Evolutionary conservation across 30 jellyfish, hydroid and myxozoan species (phyloP), one percentile per base, ranked within the genome.

Genomic region (Chironex yamaguchii): DNA sequence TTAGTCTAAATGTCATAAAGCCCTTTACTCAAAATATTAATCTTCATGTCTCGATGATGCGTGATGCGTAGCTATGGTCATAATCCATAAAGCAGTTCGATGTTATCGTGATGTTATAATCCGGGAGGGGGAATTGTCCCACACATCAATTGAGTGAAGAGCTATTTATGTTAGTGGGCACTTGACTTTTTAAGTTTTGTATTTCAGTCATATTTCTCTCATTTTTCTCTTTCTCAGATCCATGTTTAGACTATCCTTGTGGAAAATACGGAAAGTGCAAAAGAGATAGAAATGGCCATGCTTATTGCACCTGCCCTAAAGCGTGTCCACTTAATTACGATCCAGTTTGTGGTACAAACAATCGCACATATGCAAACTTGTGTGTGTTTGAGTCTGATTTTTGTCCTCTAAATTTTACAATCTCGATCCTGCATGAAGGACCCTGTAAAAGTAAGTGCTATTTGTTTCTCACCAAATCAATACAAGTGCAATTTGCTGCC

Each of bases 301-400:
- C 73, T 6, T 6, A n/a, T 4, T 58, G 73, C 22, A 24, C 22
- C 9, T 58, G 73, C 22, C 73, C 24, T 13, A n/a, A 58, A 22
- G 73, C 12, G 9, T 58, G 73, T 22, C 73, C 73, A 58, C 22
- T 58, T 4, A 58, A 58, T 24, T 58, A 6, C 31, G 73, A 58
- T 4, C 73, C 73, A 9, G 73, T 58, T 9, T 58, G 73, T 58
- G 73, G 73, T 26, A 6, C 32, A 13, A 24, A 58, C 22, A 26
- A 24, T 58, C 24, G 24, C 26, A 58, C 73, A 58, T 58, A 58
- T 24, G 32, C 26, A 58, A 58, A 58, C 22, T 26, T 13, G 31
- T 58, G 73, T 22, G 11, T 24, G 24, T 24, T 58, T 6, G 73
- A 58, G 9, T 58, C 73, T 12, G 73, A 42, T 42, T 42, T 17